A percentile compares a stretch with the other conserved stretches of the same genome.
These are phyloP conservation scores for Hemichromis elongatus DNA, from an alignment of 2,113 vertebrate species.

Conservation along the genomic window DNA sequence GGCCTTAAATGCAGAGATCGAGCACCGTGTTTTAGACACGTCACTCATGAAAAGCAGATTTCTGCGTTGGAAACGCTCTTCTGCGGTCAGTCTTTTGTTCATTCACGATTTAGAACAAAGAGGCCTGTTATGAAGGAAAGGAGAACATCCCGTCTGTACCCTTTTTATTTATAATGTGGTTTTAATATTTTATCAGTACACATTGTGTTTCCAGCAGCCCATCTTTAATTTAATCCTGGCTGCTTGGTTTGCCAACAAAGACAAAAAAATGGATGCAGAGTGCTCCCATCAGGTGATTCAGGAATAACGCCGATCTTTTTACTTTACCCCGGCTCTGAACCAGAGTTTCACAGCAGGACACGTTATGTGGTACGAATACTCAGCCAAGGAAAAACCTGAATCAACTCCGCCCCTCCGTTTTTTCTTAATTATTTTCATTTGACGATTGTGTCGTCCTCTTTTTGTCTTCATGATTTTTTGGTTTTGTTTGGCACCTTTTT, in stretches of 20 bases:
- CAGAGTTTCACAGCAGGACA: background rate
- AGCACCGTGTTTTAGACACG: background rate
- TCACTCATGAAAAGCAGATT: background rate
- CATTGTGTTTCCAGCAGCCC: background rate
- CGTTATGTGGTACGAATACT: background rate
- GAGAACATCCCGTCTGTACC: background rate
- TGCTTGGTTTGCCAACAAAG: background rate
- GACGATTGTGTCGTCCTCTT: background rate
- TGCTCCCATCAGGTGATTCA: background rate
- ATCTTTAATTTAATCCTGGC: background rate
- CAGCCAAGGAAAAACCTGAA: background rate
- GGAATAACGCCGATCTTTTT: background rate
- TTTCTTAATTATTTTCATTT: background rate
- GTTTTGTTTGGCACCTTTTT: background rate
- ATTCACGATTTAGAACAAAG: background rate
- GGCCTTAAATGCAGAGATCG: background rate
- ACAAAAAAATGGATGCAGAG: background rate
- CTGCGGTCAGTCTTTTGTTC: fast-evolving
- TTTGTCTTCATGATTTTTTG: fast-evolving
- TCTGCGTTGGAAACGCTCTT: background rate
- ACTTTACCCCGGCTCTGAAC: background rate
- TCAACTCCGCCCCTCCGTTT: fast-evolving
- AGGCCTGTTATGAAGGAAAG: background rate
- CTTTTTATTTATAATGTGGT: background rate
- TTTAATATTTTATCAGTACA: background rate